Evolutionary conservation across 2,797 vertebrate species (phyloP).

Genomic region (Chrosomus eos): DNA sequence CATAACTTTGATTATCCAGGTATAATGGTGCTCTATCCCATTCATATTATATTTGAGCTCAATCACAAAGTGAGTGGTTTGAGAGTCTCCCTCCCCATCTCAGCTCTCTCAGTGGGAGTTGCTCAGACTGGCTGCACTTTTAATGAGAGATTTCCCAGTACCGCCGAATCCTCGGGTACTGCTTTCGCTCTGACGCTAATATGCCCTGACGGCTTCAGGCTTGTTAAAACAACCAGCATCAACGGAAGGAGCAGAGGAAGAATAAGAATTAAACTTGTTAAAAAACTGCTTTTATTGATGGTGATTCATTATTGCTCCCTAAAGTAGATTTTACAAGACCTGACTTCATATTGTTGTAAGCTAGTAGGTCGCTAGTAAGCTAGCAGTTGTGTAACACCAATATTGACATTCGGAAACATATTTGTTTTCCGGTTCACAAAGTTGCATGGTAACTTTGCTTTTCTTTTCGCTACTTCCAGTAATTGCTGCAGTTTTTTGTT

Average conservation of each 20-base stretch:
- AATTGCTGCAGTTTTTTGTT: slow-evolving; percentile 45
- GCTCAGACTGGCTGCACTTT: slow-evolving; percentile 70
- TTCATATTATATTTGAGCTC: not conserved
- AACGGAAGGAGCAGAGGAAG: slow-evolving; percentile 56
- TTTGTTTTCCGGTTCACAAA: not conserved
- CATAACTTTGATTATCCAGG: not conserved
- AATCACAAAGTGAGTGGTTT: slow-evolving; percentile 63
- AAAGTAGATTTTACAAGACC: not conserved
- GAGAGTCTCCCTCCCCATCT: slow-evolving; percentile 32
- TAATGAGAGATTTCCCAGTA: slow-evolving; percentile 76
- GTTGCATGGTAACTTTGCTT: not conserved
- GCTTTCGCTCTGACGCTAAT: slow-evolving; percentile 70
- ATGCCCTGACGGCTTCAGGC: slow-evolving; percentile 73
- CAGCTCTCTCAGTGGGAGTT: slow-evolving; percentile 51
- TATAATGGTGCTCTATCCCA: slow-evolving; percentile 10
- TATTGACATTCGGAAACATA: not conserved
- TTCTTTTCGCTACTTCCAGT: not conserved
- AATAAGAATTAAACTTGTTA: slow-evolving; percentile 66
- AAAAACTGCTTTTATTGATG: slow-evolving; percentile 25
- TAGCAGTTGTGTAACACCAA: not conserved
- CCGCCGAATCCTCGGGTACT: slow-evolving; percentile 68
- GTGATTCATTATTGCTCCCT: slow-evolving; percentile 22
- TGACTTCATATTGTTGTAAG: not conserved
- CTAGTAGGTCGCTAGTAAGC: not conserved
- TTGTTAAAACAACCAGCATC: slow-evolving; percentile 72